Evolutionary conservation across 1,140 invertebrate species (phyloP).

Genomic region (Samia ricini): DNA sequence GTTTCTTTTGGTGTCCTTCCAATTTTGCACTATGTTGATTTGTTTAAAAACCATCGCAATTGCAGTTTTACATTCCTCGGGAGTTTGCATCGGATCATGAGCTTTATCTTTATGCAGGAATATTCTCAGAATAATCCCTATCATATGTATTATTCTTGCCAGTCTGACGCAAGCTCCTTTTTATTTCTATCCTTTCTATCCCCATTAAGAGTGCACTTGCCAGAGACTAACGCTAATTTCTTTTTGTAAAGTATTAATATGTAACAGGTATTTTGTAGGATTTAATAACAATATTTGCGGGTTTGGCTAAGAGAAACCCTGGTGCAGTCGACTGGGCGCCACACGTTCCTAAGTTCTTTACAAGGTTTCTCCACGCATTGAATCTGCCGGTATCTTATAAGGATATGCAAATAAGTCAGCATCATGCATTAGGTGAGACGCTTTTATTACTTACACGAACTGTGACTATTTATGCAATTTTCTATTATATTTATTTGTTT

Average conservation of each 20-base stretch:
- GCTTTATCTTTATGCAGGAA: too few species aligned
- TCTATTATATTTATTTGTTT: background rate
- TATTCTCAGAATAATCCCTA: too few species aligned
- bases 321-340: conserved; percentile 94
- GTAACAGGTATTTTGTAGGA: conserved; percentile 67
- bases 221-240: too few species aligned
- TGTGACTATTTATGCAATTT: background rate
- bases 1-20: too few species aligned
- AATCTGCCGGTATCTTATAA: conserved; percentile 90
- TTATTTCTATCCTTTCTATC: too few species aligned
- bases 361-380: conserved; percentile 86
- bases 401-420: conserved; percentile 54
- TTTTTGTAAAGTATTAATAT: background rate
- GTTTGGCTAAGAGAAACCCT: conserved; percentile 85
- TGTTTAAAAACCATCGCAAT: too few species aligned
- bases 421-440: conserved; percentile 46
- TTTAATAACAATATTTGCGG: conserved; percentile 85
- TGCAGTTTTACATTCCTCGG: too few species aligned
- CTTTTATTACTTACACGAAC: background rate
- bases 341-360: conserved; percentile 89
- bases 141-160: too few species aligned
- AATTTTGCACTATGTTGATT: too few species aligned
- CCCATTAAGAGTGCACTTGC: too few species aligned
- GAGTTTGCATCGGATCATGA: too few species aligned
- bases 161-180: too few species aligned